Percentiles rank a stretch among this genome's conserved stretches.
Evolutionary conservation across 2,888 invertebrate species (phyloP).

Genomic region (Lottia scabra): DNA sequence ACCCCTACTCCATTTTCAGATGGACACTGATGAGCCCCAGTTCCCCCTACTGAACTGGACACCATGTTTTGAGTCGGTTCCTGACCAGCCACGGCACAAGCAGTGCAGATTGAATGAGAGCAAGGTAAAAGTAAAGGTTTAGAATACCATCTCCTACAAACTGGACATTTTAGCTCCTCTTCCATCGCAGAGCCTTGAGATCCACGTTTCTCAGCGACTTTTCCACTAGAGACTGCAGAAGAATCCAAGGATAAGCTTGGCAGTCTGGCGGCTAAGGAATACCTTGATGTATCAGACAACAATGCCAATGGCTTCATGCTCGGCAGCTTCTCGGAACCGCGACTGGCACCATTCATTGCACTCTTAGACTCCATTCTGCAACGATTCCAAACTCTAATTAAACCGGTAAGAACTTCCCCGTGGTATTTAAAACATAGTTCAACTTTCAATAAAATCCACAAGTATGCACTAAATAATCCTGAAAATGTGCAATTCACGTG

Average conservation of each 20-base stretch:
- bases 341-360: no score
- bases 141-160: slow-evolving; percentile 91
- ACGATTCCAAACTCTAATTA: no score
- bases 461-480: no score
- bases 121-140: slow-evolving; percentile 96
- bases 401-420: no score
- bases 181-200: slow-evolving; percentile 78
- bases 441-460: no score
- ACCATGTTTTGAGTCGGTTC: slow-evolving; percentile 70
- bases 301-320: background rate
- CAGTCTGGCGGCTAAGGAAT: slow-evolving; percentile 8
- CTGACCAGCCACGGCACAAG: slow-evolving; percentile 90
- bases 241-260: background rate
- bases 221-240: background rate
- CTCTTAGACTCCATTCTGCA: no score
- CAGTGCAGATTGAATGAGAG: slow-evolving; percentile 85
- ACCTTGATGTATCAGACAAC: background rate
- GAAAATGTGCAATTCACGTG: no score
- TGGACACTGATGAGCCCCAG: slow-evolving; percentile 16
- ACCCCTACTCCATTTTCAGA: no score
- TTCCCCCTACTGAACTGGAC: slow-evolving; percentile 67
- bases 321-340: no score
- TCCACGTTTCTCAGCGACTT: background rate
- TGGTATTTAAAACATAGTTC: no score
- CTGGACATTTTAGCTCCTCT: slow-evolving; percentile 95